A percentile compares a stretch with the other conserved stretches of the same genome.
Evolutionary conservation across 2,797 vertebrate genomes (phyloP).

Genomic region (Xerus rutilus): DNA sequence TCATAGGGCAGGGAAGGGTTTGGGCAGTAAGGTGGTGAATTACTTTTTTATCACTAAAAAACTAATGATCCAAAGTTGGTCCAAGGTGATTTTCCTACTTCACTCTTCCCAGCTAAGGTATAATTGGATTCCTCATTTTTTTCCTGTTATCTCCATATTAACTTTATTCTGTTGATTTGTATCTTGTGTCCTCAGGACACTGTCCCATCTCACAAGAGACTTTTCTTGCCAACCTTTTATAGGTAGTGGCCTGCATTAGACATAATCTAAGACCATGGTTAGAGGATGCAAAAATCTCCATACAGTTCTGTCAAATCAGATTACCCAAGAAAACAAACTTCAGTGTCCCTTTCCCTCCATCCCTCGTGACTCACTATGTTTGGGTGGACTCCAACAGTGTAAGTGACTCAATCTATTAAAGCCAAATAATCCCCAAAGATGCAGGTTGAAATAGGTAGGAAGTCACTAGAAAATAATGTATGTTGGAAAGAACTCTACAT

Average conservation of each 20-base stretch:
- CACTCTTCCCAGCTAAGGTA: neutral
- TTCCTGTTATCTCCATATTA: neutral
- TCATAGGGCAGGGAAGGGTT: neutral
- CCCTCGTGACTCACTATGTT: neutral
- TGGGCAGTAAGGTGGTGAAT: neutral
- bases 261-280: neutral
- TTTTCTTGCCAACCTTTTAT: neutral
- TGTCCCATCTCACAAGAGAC: neutral
- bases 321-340: neutral
- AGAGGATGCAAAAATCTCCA: neutral
- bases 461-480: constrained; percentile 3
- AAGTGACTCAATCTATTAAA: constrained; percentile 14
- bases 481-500: constrained; percentile 19
- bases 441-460: neutral
- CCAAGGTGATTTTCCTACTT: neutral
- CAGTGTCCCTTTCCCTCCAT: neutral
- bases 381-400: neutral
- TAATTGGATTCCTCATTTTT: neutral
- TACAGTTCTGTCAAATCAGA: constrained; percentile 10
- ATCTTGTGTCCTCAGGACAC: neutral
- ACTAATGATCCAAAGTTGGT: neutral
- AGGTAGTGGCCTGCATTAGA: neutral
- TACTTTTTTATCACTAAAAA: neutral
- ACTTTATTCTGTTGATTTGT: neutral
- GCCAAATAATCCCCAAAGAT: neutral